Percentiles rank a stretch among this genome's conserved stretches.
Evolutionary conservation across 2,113 vertebrate species (phyloP).

Genomic region (Cinclus cinclus): DNA sequence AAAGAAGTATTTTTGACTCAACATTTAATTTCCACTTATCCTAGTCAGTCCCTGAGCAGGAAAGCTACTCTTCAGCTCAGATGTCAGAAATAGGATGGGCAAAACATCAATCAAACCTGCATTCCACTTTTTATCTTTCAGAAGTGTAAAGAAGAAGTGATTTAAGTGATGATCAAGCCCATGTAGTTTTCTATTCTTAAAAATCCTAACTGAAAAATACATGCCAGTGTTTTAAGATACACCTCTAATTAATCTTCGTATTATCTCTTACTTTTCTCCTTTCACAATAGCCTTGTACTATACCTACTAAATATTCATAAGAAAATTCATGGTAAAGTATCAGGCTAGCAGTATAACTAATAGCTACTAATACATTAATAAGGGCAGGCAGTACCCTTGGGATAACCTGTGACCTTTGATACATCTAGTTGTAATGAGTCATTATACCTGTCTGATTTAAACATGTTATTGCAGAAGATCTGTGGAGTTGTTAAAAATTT

Average conservation of each 20-base stretch:
- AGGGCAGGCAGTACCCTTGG: neutral
- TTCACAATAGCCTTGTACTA: neutral
- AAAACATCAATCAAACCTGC: neutral
- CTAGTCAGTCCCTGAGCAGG: neutral
- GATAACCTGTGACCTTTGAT: conserved; percentile 51
- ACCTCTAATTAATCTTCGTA: neutral
- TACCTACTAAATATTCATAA: conserved; percentile 9
- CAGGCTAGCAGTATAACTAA: neutral
- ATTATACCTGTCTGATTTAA: conserved; percentile 44
- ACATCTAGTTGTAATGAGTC: neutral
- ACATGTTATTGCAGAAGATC: conserved; percentile 13
- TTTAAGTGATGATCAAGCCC: neutral
- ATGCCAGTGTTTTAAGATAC: neutral
- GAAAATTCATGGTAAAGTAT: neutral
- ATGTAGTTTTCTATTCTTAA: neutral
- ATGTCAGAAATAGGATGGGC: neutral
- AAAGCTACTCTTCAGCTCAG: neutral
- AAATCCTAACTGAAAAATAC: neutral
- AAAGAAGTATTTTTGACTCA: neutral
- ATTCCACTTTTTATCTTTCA: neutral
- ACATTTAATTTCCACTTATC: neutral
- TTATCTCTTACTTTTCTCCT: neutral
- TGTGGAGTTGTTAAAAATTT: conserved; percentile 30
- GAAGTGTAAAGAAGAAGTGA: neutral
- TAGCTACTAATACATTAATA: neutral